A percentile compares a stretch with the other conserved stretches of the same genome.
phyloP scores from a whole-genome alignment of 2,113 vertebrate genomes.

The Zapus hudsonius region DNA sequence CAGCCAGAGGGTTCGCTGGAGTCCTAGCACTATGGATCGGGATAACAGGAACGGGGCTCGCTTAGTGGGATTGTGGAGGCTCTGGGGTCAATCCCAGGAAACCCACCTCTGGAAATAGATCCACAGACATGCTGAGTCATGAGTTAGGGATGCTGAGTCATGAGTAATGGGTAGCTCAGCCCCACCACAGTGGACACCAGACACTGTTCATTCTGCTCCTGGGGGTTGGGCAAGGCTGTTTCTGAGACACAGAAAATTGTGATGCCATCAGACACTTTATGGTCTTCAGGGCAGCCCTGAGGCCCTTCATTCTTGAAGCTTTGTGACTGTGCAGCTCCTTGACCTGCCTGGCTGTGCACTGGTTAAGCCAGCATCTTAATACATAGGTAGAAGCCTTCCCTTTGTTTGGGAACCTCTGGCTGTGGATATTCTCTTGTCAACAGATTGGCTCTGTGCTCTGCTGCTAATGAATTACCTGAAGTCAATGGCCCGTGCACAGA shows the following conservation, averaged over 20 bases:
- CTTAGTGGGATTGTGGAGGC: not conserved
- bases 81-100: no score
- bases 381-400: conserved; percentile 48
- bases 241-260: not conserved
- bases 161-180: no score
- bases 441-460: conserved; percentile 24
- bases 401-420: conserved; percentile 59
- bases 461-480: conserved; percentile 67
- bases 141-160: no score
- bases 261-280: not conserved
- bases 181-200: no score
- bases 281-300: not conserved
- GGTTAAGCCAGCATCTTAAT: conserved; percentile 31
- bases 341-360: conserved; percentile 47
- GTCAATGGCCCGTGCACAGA: not conserved
- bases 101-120: not conserved
- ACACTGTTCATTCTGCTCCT: no score
- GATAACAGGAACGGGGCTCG: not conserved
- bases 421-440: conserved; percentile 68
- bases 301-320: not conserved
- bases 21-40: not conserved
- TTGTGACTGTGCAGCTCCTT: conserved; percentile 13
- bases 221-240: not conserved
- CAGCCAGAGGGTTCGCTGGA: not conserved
- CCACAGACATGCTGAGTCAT: no score